A percentile compares a stretch with the other conserved stretches of the same genome.
phyloP scores from a whole-genome alignment of 2,888 invertebrate species.

The Leucophenga maculata region DNA sequence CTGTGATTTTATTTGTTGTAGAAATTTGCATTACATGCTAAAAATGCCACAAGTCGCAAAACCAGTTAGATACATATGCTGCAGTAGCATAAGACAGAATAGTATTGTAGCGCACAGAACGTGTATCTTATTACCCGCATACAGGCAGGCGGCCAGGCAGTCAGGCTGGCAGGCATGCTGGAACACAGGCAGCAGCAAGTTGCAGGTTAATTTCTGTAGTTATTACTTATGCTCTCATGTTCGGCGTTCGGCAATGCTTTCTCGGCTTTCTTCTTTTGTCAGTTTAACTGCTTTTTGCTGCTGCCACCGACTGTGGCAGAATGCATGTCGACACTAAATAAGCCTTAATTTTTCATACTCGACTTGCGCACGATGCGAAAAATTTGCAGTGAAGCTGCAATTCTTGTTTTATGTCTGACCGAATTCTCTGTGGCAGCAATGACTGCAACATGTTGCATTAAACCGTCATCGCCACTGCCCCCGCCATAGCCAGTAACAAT shows the following conservation, averaged over 20 bases:
- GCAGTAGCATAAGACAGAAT: neutral
- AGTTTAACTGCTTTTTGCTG: neutral
- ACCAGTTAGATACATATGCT: neutral
- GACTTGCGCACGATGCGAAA: slow-evolving; percentile 18
- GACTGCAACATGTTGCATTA: neutral
- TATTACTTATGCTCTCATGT: slow-evolving; percentile 16
- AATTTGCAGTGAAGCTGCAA: no score
- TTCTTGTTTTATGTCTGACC: slow-evolving; percentile 45
- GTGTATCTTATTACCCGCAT: slow-evolving; percentile 12
- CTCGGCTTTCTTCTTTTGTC: neutral
- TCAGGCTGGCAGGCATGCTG: no score
- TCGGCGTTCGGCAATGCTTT: neutral
- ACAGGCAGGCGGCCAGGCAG: neutral
- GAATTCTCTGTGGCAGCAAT: slow-evolving; percentile 54
- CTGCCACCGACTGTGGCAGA: slow-evolving; percentile 11
- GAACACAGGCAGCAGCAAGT: slow-evolving; percentile 10
- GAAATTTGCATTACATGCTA: slow-evolving; percentile 58
- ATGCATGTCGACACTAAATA: slow-evolving; percentile 62
- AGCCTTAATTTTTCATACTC: slow-evolving; percentile 64
- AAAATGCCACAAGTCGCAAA: neutral
- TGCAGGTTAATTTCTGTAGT: slow-evolving; percentile 24
- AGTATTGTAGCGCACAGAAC: neutral
- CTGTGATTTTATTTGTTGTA: slow-evolving; percentile 55
- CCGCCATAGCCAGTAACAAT: no score
- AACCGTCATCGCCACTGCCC: no score